Evolutionary conservation across 2,888 invertebrate genomes (phyloP), one percentile per base, ranked within the genome.

Genomic region (Drosophila borealis): DNA sequence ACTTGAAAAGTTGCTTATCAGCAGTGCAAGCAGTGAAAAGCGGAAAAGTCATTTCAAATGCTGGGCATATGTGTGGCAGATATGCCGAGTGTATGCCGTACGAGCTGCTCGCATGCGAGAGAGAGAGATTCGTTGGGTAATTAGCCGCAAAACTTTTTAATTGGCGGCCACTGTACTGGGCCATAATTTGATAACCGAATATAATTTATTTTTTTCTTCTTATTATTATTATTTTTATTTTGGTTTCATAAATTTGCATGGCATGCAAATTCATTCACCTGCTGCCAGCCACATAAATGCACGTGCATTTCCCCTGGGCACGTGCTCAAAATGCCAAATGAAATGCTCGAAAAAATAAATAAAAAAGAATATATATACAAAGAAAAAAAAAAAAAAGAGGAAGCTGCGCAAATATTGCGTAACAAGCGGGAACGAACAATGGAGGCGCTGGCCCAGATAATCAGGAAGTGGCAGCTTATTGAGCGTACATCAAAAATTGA

Each of bases 401-500:
- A 29, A 54, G 29, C 36, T 21, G 39, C 33, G 71, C 63, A 71
- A 78, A 78, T 74, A 72, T 84, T 61, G 65, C 65, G 74, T 68
- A 71, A 69, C 70, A 48, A 42, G 46, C 57, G 17, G 21, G 42
- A 29, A 75, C 69, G 67, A 70, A 89, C 78, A 87, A 74, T 68
- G 65, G 51, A 62, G 69, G 72, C 53, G 66, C 53, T 68, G 73
- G 73, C 66, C 66, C 78, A 74, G 79, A 89, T 88, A 89, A 84
- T 88, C 83, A 89, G 89, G 85, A 86, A 86, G 83, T 80, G 78
- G 83, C 83, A 74, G 84, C 84, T 86, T 83, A 86, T 82, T 86
- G 89, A 86, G 83, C 80, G 78, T 70, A 74, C 89, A 86, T 76
- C 83, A 88, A 85, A 81, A 86, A 86, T 89, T 87, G 89, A 88